Percentiles rank a stretch among this genome's conserved stretches.
Conservation (phyloP, 2,888 invertebrate genomes). For the Minunthozetes semirufus region DNA sequence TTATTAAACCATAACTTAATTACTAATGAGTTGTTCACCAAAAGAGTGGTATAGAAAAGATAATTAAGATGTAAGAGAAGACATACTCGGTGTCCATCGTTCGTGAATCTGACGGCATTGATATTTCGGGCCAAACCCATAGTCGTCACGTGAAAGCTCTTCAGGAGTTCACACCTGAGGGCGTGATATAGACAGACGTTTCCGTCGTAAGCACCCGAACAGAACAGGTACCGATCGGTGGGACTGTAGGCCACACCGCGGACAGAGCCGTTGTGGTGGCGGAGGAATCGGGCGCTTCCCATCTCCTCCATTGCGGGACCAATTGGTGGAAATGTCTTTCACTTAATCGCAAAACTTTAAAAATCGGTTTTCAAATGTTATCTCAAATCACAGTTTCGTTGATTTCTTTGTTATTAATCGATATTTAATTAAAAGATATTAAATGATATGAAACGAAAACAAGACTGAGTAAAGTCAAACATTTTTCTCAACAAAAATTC, state of each 20-base stretch:
- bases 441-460: no score
- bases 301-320: conserved; percentile 27
- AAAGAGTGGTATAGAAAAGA: no score
- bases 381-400: no score
- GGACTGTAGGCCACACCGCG: conserved; percentile 44
- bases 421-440: no score
- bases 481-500: no score
- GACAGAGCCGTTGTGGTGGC: conserved; percentile 43
- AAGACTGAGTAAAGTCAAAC: no score
- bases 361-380: no score
- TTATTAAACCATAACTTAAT: no score
- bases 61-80: no score
- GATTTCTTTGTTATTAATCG: no score
- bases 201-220: conserved; percentile 53
- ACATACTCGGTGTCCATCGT: conserved; percentile 48
- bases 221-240: conserved; percentile 51
- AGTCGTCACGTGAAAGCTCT: conserved; percentile 49
- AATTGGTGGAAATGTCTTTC: neutral
- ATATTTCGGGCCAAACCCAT: conserved; percentile 50
- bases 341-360: no score
- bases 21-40: no score
- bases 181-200: conserved; percentile 53
- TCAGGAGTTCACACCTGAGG: conserved; percentile 49
- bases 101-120: conserved; percentile 51
- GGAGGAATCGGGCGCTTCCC: conserved; percentile 42